phyloP scores from a whole-genome alignment of 1,140 invertebrate genomes.

The Cheumatopsyche charites region DNA sequence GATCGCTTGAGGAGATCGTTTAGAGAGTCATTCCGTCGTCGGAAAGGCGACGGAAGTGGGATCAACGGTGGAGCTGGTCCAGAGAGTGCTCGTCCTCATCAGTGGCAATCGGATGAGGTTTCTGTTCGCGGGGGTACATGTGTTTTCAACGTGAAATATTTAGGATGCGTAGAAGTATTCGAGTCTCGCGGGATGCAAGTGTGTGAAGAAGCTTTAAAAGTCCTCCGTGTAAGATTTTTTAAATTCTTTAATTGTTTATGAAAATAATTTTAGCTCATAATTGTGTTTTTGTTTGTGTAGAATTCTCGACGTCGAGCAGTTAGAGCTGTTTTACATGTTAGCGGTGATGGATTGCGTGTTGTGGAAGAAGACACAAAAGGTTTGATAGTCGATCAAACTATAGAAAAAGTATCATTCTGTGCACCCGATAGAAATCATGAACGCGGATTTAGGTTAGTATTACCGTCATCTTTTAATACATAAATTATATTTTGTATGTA shows the following conservation, averaged over 20 bases:
- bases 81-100: slow-evolving; percentile 93
- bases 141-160: slow-evolving; percentile 97
- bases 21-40: slow-evolving; percentile 87
- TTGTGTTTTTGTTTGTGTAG: slow-evolving; percentile 59
- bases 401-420: slow-evolving; percentile 99
- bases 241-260: neutral
- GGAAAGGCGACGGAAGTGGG: slow-evolving; percentile 73
- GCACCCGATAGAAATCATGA: slow-evolving; percentile 98
- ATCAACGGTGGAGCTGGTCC: slow-evolving; percentile 72
- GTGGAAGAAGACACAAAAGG: slow-evolving; percentile 99
- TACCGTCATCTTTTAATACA: neutral
- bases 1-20: slow-evolving; percentile 90
- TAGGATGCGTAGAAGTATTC: slow-evolving; percentile 98
- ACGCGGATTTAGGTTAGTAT: slow-evolving; percentile 93
- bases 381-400: slow-evolving; percentile 98
- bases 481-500: neutral
- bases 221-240: slow-evolving; percentile 73
- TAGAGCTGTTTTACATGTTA: slow-evolving; percentile 91
- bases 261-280: neutral
- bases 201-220: slow-evolving; percentile 98
- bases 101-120: slow-evolving; percentile 97
- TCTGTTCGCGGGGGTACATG: slow-evolving; percentile 95
- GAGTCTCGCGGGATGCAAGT: slow-evolving; percentile 99
- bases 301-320: slow-evolving; percentile 86
- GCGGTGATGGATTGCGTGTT: slow-evolving; percentile 95